Conservation (phyloP, 2,113 vertebrate species). For the Isurus oxyrinchus region DNA sequence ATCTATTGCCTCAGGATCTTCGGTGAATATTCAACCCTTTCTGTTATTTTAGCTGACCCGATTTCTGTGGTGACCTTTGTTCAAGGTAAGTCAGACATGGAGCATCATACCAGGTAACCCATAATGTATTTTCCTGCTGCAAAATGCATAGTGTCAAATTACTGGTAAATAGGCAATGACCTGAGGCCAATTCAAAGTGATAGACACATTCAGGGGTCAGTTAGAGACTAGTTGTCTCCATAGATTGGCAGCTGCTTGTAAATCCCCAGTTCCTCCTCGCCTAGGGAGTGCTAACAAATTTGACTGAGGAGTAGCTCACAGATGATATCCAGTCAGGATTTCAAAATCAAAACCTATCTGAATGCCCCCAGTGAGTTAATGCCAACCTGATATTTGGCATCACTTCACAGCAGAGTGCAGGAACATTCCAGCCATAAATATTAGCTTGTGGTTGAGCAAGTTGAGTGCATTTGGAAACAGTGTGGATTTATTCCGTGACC, state of each 20-base stretch:
- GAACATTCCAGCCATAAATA: background rate
- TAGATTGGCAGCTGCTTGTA: no score
- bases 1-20: background rate
- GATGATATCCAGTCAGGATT: background rate
- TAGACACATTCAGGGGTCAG: background rate
- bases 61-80: background rate
- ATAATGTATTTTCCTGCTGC: background rate
- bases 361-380: background rate
- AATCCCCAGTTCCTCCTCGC: no score
- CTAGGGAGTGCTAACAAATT: background rate
- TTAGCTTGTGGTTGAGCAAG: background rate
- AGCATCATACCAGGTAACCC: background rate
- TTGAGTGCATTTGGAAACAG: no score
- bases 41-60: background rate
- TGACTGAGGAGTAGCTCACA: background rate
- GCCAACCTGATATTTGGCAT: background rate
- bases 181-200: no score
- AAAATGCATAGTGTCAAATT: background rate
- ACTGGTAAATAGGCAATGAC: no score
- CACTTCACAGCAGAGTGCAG: background rate
- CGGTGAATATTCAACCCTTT: background rate
- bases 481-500: no score
- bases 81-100: background rate
- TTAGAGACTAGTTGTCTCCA: background rate
- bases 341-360: background rate